A percentile compares a stretch with the other conserved stretches of the same genome.
Conservation (phyloP, 2,888 invertebrate genomes). For the Mythimna pallens region DNA sequence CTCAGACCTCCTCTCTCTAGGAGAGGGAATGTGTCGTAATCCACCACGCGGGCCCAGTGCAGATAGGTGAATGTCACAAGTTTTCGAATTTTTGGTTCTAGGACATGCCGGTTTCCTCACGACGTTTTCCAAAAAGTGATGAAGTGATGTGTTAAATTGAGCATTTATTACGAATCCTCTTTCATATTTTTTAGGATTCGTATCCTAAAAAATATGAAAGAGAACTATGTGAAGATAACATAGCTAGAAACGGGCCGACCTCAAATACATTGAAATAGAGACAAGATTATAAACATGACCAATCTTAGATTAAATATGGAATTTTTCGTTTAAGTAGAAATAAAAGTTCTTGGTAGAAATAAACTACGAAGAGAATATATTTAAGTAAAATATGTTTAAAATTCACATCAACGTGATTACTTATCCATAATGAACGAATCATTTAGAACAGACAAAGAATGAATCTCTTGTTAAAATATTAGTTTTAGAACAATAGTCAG, state of each 20-base stretch:
- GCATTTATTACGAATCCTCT: background rate
- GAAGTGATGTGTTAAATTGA: background rate
- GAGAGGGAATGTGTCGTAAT: too few species aligned
- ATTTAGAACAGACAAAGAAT: constrained; percentile 19
- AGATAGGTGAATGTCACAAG: too few species aligned
- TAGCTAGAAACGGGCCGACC: background rate
- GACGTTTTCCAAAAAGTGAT: too few species aligned
- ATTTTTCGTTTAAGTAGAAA: background rate
- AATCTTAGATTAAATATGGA: background rate
- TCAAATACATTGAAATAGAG: background rate
- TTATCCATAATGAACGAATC: constrained; percentile 10
- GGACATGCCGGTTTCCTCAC: too few species aligned
- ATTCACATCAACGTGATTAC: constrained; percentile 9
- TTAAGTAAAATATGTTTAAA: constrained; percentile 1
- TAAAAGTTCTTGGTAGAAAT: background rate
- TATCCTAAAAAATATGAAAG: background rate
- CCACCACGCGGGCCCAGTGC: too few species aligned
- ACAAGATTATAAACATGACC: background rate
- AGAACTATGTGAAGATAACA: background rate
- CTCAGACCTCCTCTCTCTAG: too few species aligned
- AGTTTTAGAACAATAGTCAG: constrained; percentile 41
- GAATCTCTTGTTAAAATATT: constrained; percentile 27
- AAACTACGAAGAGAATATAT: background rate
- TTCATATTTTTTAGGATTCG: too few species aligned
- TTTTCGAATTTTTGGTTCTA: too few species aligned